A percentile compares a stretch with the other conserved stretches of the same genome.
Conservation (phyloP, 2,888 invertebrate species). For the Amphipyra tragopoginis region DNA sequence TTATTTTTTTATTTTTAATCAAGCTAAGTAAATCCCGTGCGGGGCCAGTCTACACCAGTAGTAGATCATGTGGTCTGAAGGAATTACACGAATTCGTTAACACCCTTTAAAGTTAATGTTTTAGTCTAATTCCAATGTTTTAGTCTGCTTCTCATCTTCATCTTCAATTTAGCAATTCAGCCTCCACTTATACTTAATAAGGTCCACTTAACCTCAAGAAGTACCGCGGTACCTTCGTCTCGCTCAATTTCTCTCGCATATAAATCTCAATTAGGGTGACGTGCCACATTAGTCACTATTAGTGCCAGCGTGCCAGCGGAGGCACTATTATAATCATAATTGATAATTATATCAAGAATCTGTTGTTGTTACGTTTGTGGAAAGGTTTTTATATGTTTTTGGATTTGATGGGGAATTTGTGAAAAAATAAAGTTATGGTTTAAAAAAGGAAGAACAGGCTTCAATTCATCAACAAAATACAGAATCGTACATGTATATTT, state of each 20-base stretch:
- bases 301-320: conserved; percentile 22
- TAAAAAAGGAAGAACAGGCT: too few relatives aligned
- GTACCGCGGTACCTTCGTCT: conserved; percentile 20
- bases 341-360: conserved; percentile 43
- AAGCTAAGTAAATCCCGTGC: too few relatives aligned
- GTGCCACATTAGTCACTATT: conserved; percentile 58
- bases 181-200: conserved; percentile 34
- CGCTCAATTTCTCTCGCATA: conserved; percentile 29
- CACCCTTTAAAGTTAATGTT: too few relatives aligned
- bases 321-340: conserved; percentile 46
- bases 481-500: too few relatives aligned
- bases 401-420: too few relatives aligned
- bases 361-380: not conserved
- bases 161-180: not conserved
- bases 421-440: too few relatives aligned
- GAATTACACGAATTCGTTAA: too few relatives aligned
- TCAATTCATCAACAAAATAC: too few relatives aligned
- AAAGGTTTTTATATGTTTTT: not conserved
- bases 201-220: conserved; percentile 43
- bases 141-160: not conserved
- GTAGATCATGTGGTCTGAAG: too few relatives aligned
- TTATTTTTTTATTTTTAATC: too few relatives aligned
- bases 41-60: too few relatives aligned
- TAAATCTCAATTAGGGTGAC: conserved; percentile 61
- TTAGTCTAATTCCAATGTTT: not conserved